Evolutionary conservation across 2,888 invertebrate species (phyloP).

Genomic region (Eristalis tenax): DNA sequence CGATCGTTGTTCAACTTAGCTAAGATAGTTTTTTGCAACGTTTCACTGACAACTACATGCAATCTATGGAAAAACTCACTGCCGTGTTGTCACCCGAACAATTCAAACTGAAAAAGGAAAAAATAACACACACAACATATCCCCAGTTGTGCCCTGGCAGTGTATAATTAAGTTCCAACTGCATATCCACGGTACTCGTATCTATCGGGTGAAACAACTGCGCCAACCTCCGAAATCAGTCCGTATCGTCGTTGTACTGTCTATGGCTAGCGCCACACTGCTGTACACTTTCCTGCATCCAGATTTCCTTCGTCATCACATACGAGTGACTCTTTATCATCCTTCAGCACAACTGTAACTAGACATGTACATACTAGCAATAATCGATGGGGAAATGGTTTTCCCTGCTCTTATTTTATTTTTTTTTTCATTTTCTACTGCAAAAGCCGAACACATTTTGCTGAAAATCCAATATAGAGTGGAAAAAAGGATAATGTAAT

Average conservation of each 20-base stretch:
- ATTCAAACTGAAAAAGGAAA: background rate
- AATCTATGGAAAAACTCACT: background rate
- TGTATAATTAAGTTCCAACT: conserved; percentile 26
- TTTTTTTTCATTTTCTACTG: conserved; percentile 9
- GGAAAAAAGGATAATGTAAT: conserved; percentile 66
- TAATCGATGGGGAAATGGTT: conserved; percentile 68
- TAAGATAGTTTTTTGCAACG: background rate
- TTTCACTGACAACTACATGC: background rate
- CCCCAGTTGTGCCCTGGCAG: background rate
- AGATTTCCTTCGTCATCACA: conserved; percentile 61
- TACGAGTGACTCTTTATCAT: conserved; percentile 48
- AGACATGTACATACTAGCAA: conserved; percentile 35
- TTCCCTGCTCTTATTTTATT: conserved; percentile 15
- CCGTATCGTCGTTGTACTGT: conserved; percentile 23
- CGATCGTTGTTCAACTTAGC: background rate
- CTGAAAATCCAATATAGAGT: conserved; percentile 66
- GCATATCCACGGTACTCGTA: conserved; percentile 4
- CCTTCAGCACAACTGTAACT: conserved; percentile 33
- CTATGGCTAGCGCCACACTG: background rate
- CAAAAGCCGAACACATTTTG: conserved; percentile 63
- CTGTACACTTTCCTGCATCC: conserved; percentile 29
- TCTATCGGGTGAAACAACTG: conserved; percentile 26
- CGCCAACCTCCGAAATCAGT: conserved; percentile 31
- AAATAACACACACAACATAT: background rate
- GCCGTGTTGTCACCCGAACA: background rate